A percentile compares a stretch with the other conserved stretches of the same genome.
phyloP scores from a whole-genome alignment of 2,113 vertebrate species.

The Heterotis niloticus region DNA sequence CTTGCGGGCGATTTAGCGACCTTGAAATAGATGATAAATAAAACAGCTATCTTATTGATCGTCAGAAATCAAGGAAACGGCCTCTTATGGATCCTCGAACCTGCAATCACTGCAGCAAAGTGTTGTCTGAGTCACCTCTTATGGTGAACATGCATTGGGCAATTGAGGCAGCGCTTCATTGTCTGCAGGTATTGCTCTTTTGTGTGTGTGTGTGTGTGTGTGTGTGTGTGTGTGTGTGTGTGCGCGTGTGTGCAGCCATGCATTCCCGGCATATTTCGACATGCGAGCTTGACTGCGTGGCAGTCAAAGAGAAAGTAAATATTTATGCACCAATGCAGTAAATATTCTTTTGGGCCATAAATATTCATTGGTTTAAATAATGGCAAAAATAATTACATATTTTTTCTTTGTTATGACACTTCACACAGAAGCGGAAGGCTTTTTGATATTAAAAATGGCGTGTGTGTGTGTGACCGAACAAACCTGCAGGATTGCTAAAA shows the following conservation, averaged over 20 bases:
- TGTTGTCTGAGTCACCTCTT: constrained; percentile 2
- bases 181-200: background rate
- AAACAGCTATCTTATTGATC: background rate
- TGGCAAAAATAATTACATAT: background rate
- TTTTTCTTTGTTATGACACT: background rate
- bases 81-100: background rate
- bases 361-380: constrained; percentile 14
- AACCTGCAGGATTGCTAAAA: background rate
- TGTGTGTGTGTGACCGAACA: background rate
- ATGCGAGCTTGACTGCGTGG: constrained; percentile 6
- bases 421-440: background rate
- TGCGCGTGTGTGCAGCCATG: background rate
- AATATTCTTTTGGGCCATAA: constrained; percentile 10
- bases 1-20: background rate
- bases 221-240: background rate
- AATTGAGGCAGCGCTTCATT: background rate
- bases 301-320: background rate
- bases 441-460: background rate
- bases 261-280: background rate
- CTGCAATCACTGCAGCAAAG: background rate
- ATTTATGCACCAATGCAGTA: background rate
- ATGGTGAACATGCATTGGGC: background rate
- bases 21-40: background rate
- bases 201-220: background rate
- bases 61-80: constrained; percentile 16